Percentiles rank a stretch among this genome's conserved stretches.
Conservation (phyloP, 1,140 invertebrate species). For the Polypedilum pembai region DNA sequence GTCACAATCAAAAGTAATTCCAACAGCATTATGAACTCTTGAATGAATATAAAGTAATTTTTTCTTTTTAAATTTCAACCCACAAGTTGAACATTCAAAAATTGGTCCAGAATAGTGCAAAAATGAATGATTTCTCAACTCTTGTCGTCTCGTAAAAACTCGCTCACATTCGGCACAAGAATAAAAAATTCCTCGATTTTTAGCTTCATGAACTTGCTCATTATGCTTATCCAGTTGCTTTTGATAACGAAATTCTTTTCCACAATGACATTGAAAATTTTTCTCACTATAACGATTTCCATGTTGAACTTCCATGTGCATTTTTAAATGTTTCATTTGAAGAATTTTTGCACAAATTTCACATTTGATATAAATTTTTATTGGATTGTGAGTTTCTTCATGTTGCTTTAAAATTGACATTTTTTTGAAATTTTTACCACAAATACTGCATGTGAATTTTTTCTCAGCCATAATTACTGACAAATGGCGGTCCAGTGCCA, state of each 20-base stretch:
- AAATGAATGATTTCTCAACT: constrained; percentile 13
- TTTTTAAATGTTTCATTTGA: constrained; percentile 40
- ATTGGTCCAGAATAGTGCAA: background rate
- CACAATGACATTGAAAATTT: background rate
- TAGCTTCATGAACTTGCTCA: background rate
- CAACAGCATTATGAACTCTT: background rate
- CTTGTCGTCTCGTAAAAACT: background rate
- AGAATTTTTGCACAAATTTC: constrained; percentile 39
- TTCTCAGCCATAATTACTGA: constrained; percentile 44
- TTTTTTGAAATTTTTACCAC: constrained; percentile 46
- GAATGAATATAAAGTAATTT: background rate
- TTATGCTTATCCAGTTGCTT: constrained; percentile 2
- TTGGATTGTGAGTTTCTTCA: constrained; percentile 38
- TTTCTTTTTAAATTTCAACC: constrained; percentile 2
- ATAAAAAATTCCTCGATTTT: background rate
- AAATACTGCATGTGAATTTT: constrained; percentile 46
- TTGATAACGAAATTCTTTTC: background rate
- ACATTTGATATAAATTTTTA: constrained; percentile 41
- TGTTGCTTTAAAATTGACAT: constrained; percentile 41
- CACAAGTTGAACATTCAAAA: background rate
- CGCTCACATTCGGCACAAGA: background rate
- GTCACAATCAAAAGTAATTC: background rate
- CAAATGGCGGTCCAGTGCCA: constrained; percentile 41
- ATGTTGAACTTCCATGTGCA: constrained; percentile 41
- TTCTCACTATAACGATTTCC: constrained; percentile 38